phyloP scores from a whole-genome alignment of 2,888 invertebrate genomes.

The Cephus nigrinus region DNA sequence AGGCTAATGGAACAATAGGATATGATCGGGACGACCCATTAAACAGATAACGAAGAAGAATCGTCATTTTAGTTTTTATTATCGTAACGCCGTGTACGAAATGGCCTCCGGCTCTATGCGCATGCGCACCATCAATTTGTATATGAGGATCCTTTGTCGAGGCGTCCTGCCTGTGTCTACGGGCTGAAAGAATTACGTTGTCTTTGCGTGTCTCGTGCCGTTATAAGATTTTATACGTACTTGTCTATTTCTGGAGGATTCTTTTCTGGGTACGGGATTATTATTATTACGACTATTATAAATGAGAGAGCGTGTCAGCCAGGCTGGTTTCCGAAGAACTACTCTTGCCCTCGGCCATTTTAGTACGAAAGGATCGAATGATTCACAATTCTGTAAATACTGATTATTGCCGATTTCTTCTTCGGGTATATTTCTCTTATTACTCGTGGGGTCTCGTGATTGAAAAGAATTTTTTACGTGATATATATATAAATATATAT shows the following conservation, averaged over 20 bases:
- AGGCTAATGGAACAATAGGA: conserved; percentile 10
- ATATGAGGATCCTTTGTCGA: not conserved
- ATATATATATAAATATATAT: not conserved
- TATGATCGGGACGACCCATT: conserved; percentile 2
- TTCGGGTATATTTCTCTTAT: not conserved
- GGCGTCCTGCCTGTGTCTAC: not conserved
- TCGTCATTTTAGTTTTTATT: not conserved
- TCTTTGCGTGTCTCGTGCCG: not conserved
- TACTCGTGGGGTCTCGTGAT: not conserved
- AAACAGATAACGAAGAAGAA: conserved; percentile 3
- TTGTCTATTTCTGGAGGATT: not conserved
- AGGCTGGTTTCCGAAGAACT: not conserved
- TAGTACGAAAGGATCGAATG: not conserved
- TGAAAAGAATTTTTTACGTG: not conserved
- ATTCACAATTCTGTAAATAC: not conserved
- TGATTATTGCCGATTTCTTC: not conserved
- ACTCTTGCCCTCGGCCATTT: not conserved
- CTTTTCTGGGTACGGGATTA: not conserved
- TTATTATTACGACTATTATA: not conserved
- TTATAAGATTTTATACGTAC: not conserved
- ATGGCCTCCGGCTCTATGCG: not conserved
- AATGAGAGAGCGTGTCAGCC: not conserved
- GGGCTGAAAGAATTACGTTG: not conserved
- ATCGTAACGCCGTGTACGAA: not conserved
- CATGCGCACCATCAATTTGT: not conserved